Evolutionary conservation across 2,888 invertebrate species (phyloP).

Genomic region (Orthosia cruda): DNA sequence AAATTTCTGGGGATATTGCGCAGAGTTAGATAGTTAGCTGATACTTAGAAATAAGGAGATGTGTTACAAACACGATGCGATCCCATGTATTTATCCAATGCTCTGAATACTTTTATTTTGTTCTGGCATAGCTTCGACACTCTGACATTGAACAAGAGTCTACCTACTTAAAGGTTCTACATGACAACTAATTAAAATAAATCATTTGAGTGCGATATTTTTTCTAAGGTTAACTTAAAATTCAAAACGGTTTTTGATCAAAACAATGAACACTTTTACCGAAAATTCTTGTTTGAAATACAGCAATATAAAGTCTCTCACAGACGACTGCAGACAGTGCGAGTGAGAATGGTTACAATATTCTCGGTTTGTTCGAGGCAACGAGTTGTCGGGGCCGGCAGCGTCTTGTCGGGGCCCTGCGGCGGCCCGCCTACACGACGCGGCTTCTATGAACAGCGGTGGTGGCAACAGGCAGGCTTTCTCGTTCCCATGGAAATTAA

Average conservation of each 20-base stretch:
- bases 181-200: not conserved
- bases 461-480: slow-evolving; percentile 6
- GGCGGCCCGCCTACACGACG: slow-evolving; percentile 45
- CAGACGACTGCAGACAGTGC: not conserved
- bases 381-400: slow-evolving; percentile 14
- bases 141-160: not conserved
- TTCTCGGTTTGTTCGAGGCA: slow-evolving; percentile 17
- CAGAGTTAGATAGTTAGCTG: not conserved
- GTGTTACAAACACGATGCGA: no score
- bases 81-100: no score
- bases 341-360: slow-evolving; percentile 20
- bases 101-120: no score
- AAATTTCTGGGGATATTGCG: not conserved
- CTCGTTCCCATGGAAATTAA: slow-evolving; percentile 18
- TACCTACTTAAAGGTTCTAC: not conserved
- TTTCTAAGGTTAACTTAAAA: not conserved
- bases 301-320: not conserved
- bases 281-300: not conserved
- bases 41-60: not conserved
- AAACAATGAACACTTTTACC: not conserved
- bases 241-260: not conserved
- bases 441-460: slow-evolving; percentile 23
- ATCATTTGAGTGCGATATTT: not conserved
- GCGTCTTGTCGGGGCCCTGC: slow-evolving; percentile 12
- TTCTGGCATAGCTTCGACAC: no score